Evolutionary conservation across 2,797 vertebrate species (phyloP), one percentile per base, ranked within the genome.

Genomic region (Limosa lapponica): DNA sequence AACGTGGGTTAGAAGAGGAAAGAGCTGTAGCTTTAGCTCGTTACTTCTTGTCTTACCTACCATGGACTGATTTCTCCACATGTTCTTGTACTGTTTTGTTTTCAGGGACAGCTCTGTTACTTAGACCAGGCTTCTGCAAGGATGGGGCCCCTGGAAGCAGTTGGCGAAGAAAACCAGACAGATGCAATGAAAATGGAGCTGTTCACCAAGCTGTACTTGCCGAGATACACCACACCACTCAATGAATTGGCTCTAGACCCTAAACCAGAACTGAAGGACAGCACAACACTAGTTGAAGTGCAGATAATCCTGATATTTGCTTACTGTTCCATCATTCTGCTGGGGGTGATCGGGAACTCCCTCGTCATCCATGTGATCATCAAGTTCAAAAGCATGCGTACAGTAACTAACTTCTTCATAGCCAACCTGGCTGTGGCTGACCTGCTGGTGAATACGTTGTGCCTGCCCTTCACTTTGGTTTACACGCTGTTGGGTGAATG

Each of bases 381-480:
- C 97, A 99, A 98, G 90, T 99, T 99, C 96, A 99, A 98, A 97
- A 99, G 98, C 57, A 99, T 99, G 84, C 98, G 97, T 43, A 99
- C 99, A 0, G 99, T 99, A 18, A 99, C 99, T 28, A 99, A 99
- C 95, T 99, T 99, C 95, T 99, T 99, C 86, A 99, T 99, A 3
- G 99, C 98, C 44, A 99, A 99, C 95, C 97, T 99, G 93, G 99
- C 99, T 0, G 99, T 99, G 94, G 99, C 99, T 0, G 99, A 99
- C 95, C 92, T 99, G 89, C 97, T 99, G 89, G 99, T 99, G 89
- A 99, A 99, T 82, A 99, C 98, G 0, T 92, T 99, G 89, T 99
- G 99, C 65, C 94, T 99, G 74, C 99, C 99, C 1, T 99, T 99
- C 97, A 99, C 99, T 9, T 98, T 99, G 30, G 98, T 99, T 95